These are phyloP conservation scores for Clytia hemisphaerica DNA, from an alignment of 30 jellyfish, hydroid and myxozoan genomes.

Conservation along the genomic window DNA sequence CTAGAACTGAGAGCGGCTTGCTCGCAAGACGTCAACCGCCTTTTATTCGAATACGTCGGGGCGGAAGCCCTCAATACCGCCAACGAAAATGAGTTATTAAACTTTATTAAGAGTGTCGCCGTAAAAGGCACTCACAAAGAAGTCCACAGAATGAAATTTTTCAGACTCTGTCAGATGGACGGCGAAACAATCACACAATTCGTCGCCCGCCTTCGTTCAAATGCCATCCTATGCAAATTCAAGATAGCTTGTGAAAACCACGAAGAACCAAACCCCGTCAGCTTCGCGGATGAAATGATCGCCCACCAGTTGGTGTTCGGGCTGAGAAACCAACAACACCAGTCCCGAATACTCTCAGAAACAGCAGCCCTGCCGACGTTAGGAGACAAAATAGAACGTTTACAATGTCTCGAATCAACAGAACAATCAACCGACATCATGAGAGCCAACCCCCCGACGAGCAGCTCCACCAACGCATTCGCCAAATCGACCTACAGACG, in stretches of 20 bases:
- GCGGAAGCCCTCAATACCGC: neutral
- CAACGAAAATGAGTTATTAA: neutral
- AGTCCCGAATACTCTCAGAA: neutral
- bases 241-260: neutral
- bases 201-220: neutral
- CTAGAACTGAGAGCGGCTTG: neutral
- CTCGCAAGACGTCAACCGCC: neutral
- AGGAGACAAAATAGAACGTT: neutral
- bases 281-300: no score
- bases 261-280: no score
- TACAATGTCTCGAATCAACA: neutral
- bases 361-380: neutral
- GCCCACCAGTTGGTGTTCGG: neutral
- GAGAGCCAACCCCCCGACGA: no score
- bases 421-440: neutral
- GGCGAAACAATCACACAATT: constrained; percentile 5
- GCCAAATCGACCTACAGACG: no score
- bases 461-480: no score
- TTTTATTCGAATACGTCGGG: neutral
- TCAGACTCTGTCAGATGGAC: neutral
- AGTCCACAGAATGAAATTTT: neutral
- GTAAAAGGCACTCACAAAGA: constrained; percentile 1
- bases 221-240: no score
- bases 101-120: neutral
- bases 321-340: neutral